Conservation (phyloP, 1,140 invertebrate genomes). For the Ceratina calcarata region DNA sequence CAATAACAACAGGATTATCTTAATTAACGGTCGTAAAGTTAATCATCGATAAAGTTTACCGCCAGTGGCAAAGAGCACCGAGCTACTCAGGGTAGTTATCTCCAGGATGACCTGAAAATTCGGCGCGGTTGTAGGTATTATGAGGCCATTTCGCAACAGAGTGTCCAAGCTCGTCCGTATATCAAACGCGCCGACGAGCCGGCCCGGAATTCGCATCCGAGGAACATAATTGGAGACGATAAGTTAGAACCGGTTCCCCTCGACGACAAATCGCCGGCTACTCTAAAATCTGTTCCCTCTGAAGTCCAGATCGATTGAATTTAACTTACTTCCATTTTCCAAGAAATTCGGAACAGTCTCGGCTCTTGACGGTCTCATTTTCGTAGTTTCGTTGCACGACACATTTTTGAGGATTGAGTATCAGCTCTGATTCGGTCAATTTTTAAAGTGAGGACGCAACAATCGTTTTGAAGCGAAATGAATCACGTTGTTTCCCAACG, state of each 20-base stretch:
- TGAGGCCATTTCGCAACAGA: constrained; percentile 41
- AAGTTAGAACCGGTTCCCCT: constrained; percentile 11
- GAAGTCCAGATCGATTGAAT: too few relatives aligned
- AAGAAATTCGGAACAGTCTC: too few relatives aligned
- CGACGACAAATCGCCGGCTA: not conserved
- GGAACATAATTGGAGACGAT: constrained; percentile 35
- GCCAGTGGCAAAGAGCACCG: not conserved
- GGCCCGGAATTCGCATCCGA: constrained; percentile 51
- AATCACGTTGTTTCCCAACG: constrained; percentile 3
- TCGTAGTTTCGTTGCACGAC: too few relatives aligned
- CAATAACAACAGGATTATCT: constrained; percentile 27
- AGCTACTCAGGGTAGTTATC: constrained; percentile 24
- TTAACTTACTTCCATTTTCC: too few relatives aligned
- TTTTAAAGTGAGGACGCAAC: too few relatives aligned
- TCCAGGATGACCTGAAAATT: constrained; percentile 40
- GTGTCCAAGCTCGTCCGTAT: constrained; percentile 44
- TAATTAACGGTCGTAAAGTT: constrained; percentile 39
- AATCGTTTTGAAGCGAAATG: too few relatives aligned
- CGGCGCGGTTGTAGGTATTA: constrained; percentile 47
- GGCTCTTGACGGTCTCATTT: too few relatives aligned
- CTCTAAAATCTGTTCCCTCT: not conserved
- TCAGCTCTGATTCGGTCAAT: too few relatives aligned
- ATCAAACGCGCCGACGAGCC: constrained; percentile 57
- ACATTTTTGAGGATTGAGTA: too few relatives aligned
- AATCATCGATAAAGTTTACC: constrained; percentile 14